These are phyloP conservation scores for Stegana nigrithorax DNA, from an alignment of 2,888 invertebrate species.

Conservation along the genomic window DNA sequence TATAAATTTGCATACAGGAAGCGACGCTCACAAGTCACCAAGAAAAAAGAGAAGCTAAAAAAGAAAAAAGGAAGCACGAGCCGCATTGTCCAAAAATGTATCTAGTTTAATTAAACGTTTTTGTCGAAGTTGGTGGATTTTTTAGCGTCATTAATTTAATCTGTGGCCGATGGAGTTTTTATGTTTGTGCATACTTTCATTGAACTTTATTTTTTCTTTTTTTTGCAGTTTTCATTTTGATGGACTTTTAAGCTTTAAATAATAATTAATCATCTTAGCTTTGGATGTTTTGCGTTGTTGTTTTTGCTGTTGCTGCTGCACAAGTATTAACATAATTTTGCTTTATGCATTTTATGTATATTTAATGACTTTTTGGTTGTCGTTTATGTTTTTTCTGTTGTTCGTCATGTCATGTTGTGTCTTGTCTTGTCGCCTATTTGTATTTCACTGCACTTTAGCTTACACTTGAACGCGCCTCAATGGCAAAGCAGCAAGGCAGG, in stretches of 20 bases:
- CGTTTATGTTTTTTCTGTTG: constrained; percentile 14
- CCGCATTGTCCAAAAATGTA: not conserved
- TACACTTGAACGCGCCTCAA: constrained; percentile 47
- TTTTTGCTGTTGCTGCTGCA: constrained; percentile 12
- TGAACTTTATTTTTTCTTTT: not conserved
- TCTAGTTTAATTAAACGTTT: constrained; percentile 43
- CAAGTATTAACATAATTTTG: constrained; percentile 25
- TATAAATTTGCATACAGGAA: constrained; percentile 36
- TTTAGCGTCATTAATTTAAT: constrained; percentile 48
- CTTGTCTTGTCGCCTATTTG: constrained; percentile 15
- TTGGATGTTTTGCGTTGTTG: constrained; percentile 10
- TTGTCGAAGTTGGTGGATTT: no score
- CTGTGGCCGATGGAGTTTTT: constrained; percentile 26
- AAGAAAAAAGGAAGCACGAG: not conserved
- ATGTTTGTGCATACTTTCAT: not conserved
- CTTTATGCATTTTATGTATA: constrained; percentile 17
- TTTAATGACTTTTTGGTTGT: constrained; percentile 30
- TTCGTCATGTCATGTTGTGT: constrained; percentile 15
- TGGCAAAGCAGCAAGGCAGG: no score
- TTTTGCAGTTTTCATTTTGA: constrained; percentile 35
- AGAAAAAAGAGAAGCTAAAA: constrained; percentile 9
- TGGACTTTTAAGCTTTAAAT: constrained; percentile 1
- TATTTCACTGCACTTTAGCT: constrained; percentile 20
- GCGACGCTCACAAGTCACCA: constrained; percentile 28
- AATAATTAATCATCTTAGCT: constrained; percentile 36